Base-by-base conservation (phyloP, 2,113 vertebrate species). In the Rissa tridactyla region DNA sequence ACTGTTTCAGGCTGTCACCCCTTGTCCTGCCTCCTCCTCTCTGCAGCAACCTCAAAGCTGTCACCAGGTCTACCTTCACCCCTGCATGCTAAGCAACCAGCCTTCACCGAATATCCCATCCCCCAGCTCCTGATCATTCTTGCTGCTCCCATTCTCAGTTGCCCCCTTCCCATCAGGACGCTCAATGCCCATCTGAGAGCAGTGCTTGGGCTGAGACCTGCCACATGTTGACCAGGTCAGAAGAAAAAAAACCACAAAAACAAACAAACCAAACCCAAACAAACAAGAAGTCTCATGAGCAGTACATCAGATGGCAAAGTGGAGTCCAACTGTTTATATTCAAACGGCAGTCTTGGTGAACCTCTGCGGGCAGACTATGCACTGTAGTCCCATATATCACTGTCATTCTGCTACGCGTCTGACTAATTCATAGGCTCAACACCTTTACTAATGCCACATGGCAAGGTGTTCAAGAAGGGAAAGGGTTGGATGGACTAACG, bases 161-260 rank as follows among this genome's bases (percentile, higher is more conserved):
- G 54, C 5, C 6, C 40, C 49, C 34, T 64, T 78, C 20, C 40
- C 34, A n/a, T 4, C 0, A 18, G 34, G 46, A 61, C 15, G 32
- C 14, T n/a, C 49, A 30, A 1, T 3, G 5, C 36, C n/a, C 36
- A 36, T 8, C 26, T 38, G 68, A 84, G 38, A 38, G 26, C 10
- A 54, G 34, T 7, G 23, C 62, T 80, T 54, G 38, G n/a, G 15
- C 32, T 69, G 21, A 66, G 11, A 44, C 23, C 16, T 65, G 21
- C 29, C 25, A 51, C 0, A 0, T 3, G 5, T 3, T 52, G 16
- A 54, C 5, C 15, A 15, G 3, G 1, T 61, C 36, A 61, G 14
- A 73, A 47, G 25, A 8, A 34, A 58, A 49, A 65, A 23, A 30
- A n/a, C 12, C 69, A 26, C 21, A 15, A 46, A n/a, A 15, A 12